Percentiles rank a stretch among this genome's conserved stretches.
These are phyloP conservation scores for Gambusia affinis DNA, from an alignment of 2,113 vertebrate species.

Conservation along the genomic window DNA sequence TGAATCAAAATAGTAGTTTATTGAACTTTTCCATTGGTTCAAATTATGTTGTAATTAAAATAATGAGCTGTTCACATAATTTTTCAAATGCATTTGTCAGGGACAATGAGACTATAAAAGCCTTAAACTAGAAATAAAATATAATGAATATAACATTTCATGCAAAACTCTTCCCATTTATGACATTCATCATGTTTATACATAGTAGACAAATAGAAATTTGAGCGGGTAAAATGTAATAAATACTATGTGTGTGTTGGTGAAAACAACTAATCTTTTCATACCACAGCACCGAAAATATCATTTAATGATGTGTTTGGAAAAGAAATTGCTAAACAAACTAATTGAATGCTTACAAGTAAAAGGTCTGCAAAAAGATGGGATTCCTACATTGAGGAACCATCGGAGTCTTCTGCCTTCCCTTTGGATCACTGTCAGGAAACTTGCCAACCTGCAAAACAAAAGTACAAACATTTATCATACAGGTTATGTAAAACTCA, in stretches of 20 bases:
- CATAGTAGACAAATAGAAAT: too few species aligned
- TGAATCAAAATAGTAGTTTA: too few species aligned
- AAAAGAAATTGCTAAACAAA: background rate
- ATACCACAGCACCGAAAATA: background rate
- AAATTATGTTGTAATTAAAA: too few species aligned
- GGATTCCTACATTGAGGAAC: conserved; percentile 73
- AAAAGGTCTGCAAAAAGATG: conserved; percentile 74
- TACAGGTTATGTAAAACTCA: background rate
- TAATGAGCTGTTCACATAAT: too few species aligned
- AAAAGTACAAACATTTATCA: background rate
- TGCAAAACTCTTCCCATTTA: too few species aligned
- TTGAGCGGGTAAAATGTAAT: too few species aligned
- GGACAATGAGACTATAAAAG: too few species aligned
- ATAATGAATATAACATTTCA: background rate
- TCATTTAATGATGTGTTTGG: background rate
- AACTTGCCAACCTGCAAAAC: conserved; percentile 71
- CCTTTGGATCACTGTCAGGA: conserved; percentile 60
- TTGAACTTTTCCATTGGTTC: too few species aligned
- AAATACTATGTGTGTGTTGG: background rate
- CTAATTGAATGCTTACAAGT: conserved; percentile 60
- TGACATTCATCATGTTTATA: too few species aligned
- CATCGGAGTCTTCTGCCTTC: conserved; percentile 69
- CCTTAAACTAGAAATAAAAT: too few species aligned
- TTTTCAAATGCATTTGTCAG: too few species aligned
- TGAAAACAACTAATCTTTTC: background rate